These are phyloP conservation scores for Gambusia affinis DNA, from an alignment of 2,113 vertebrate species.

Conservation along the genomic window DNA sequence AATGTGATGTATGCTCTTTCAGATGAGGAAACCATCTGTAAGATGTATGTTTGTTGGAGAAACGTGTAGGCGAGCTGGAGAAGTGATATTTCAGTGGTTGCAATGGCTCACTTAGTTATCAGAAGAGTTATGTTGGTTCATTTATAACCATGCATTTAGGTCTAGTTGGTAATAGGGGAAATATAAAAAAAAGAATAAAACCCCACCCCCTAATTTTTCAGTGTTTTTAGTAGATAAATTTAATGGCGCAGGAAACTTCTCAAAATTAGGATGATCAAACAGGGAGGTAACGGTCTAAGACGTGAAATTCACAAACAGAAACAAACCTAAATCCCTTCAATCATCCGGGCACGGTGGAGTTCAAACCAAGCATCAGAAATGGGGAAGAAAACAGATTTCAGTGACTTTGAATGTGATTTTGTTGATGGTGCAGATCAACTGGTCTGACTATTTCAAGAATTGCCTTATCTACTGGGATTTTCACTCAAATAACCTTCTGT, in stretches of 20 bases:
- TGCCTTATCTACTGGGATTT: too few species aligned
- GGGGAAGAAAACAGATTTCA: too few species aligned
- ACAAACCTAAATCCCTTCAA: neutral
- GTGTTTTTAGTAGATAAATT: neutral
- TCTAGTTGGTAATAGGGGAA: too few species aligned
- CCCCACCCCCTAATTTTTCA: neutral
- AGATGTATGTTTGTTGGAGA: neutral
- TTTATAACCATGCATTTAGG: neutral
- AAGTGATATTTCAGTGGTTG: neutral
- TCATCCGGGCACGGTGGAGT: too few species aligned
- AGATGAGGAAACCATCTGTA: neutral
- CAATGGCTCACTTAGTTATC: neutral
- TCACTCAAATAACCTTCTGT: too few species aligned
- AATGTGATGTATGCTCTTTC: neutral
- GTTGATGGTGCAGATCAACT: too few species aligned
- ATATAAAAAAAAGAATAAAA: neutral
- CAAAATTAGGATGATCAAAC: neutral
- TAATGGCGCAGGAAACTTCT: neutral
- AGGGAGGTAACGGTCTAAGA: neutral
- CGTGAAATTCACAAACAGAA: neutral
- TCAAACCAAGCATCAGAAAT: too few species aligned
- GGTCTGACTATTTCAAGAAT: too few species aligned
- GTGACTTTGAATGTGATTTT: too few species aligned
- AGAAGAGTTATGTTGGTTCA: neutral
- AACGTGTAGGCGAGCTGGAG: conserved; percentile 1